phyloP scores from a whole-genome alignment of 2,113 vertebrate genomes.

The Ramphastos sulfuratus region DNA sequence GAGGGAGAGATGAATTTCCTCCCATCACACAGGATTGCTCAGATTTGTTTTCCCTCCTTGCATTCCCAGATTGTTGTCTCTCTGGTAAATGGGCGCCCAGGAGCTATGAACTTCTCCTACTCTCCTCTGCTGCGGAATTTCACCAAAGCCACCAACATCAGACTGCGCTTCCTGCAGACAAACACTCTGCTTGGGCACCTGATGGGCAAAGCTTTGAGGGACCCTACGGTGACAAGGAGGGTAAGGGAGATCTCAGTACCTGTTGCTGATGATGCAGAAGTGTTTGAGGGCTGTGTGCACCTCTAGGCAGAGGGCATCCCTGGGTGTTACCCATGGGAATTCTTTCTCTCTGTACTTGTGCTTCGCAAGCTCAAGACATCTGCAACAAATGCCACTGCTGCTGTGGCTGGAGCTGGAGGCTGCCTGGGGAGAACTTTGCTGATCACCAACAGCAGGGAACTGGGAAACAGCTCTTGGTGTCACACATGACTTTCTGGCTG shows the following conservation, averaged over 20 bases:
- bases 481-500: background rate
- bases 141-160: slow-evolving; percentile 96
- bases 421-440: background rate
- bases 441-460: background rate
- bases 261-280: background rate
- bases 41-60: background rate
- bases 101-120: slow-evolving; percentile 96
- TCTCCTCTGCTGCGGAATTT: slow-evolving; percentile 92
- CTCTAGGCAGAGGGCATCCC: background rate
- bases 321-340: background rate
- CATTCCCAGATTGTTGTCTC: slow-evolving; percentile 89
- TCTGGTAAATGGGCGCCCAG: slow-evolving; percentile 93
- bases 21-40: background rate
- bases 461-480: background rate
- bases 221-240: slow-evolving; percentile 97
- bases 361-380: background rate
- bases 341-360: background rate
- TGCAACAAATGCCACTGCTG: fast-evolving
- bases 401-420: background rate
- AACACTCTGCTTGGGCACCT: slow-evolving; percentile 96
- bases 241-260: slow-evolving; percentile 69
- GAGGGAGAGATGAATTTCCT: background rate
- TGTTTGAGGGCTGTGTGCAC: background rate
- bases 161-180: slow-evolving; percentile 92
- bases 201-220: slow-evolving; percentile 94